phyloP scores from a whole-genome alignment of 2,113 vertebrate genomes.

The Syngnathoides biaculeatus region DNA sequence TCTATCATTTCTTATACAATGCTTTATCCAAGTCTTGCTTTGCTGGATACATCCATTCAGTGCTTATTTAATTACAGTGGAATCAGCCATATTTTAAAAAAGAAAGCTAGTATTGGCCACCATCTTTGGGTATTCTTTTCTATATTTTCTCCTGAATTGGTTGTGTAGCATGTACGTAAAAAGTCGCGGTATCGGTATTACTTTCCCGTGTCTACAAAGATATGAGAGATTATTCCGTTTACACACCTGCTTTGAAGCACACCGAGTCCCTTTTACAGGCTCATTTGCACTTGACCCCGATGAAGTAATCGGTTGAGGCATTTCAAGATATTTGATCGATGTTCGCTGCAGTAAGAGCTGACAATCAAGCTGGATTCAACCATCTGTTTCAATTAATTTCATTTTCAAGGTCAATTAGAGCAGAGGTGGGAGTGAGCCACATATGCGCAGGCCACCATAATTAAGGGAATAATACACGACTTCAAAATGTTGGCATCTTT shows the following conservation, averaged over 20 bases:
- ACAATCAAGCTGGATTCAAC: slow-evolving; percentile 8
- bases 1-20: slow-evolving; percentile 45
- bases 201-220: slow-evolving; percentile 9
- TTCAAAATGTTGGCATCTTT: too few species aligned
- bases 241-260: slow-evolving; percentile 24
- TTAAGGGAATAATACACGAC: too few species aligned
- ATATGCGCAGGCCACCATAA: too few species aligned
- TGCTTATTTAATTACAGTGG: neutral
- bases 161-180: too few species aligned
- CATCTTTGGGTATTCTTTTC: too few species aligned
- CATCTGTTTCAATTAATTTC: slow-evolving; percentile 21
- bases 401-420: slow-evolving; percentile 18
- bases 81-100: too few species aligned
- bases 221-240: slow-evolving; percentile 24
- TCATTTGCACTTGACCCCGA: slow-evolving; percentile 12
- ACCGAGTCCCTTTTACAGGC: slow-evolving; percentile 4
- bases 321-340: neutral
- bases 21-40: slow-evolving; percentile 35
- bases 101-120: too few species aligned
- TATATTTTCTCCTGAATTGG: too few species aligned
- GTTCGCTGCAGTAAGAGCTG: slow-evolving; percentile 24
- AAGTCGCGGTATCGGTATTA: neutral
- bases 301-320: slow-evolving; percentile 8
- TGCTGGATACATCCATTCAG: neutral
- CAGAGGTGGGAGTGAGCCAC: too few species aligned